Evolutionary conservation across 92 coral and sea anemone species (phyloP), one percentile per base, ranked within the genome.

Genomic region (Palythoa grandiflora): DNA sequence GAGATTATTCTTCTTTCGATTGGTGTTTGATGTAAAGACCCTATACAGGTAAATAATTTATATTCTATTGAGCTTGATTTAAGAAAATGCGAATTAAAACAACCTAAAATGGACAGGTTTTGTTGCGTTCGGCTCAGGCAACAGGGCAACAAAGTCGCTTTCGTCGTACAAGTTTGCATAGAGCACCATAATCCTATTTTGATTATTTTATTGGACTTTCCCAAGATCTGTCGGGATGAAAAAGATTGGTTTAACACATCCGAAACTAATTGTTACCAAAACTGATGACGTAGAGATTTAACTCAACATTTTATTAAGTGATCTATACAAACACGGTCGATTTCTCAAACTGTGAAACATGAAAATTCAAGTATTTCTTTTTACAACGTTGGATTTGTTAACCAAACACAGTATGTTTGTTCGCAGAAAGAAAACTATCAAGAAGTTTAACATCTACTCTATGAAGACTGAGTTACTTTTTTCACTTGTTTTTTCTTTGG

Each of bases 21-120:
- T 87, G 87, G 91, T 88, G 87, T 87, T 87, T 95, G 87, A 95
- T 87, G 87, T 88, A 88, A 70, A 91, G 86, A 76, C 83, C 79
- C 87, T 86, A 83, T 73, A 85, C 90, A 95, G 98, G 98, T 95
- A 88, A 95, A 88, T 66, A 28, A 71, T 53, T 68, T 15, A 50
- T 73, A 60, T 91, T 88, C 72, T 88, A 52, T 20, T 21, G 16
- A 36, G 48, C 83, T 53, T 65, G 71, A 51, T 81, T 14, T 65
- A 44, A 68, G 59, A 48, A 81, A 81, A 81, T 81, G 75, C 20
- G 66, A 53, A 47, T 81, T 40, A 81, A 81, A 53, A 47, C 61
- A 20, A 38, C 39, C 74, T 63, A 40, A 66, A 81, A 11, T 40
- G 86, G 75, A 66, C 86, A 81, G 75, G 86, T 81, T 63, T 68